These are phyloP conservation scores for Sinopyrophorus schimmeli DNA, from an alignment of 2,888 invertebrate genomes.

Conservation along the genomic window DNA sequence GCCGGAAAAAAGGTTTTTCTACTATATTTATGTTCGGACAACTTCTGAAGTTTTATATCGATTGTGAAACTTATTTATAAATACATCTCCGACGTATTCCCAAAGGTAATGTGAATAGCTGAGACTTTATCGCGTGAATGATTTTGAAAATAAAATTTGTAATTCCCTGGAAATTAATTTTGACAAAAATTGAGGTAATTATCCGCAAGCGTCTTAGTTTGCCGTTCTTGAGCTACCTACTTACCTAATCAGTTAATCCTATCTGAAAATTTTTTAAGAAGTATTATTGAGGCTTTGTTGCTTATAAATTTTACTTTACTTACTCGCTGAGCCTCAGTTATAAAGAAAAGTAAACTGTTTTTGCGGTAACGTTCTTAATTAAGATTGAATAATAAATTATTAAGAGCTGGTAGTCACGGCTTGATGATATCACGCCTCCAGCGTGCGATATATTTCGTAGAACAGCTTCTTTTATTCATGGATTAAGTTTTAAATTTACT, in stretches of 20 bases:
- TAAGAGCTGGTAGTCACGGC: conserved; percentile 15
- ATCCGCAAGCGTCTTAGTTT: too few relatives aligned
- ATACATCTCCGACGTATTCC: too few relatives aligned
- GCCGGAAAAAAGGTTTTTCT: conserved; percentile 8
- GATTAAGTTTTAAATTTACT: conserved; percentile 14
- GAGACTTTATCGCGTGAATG: too few relatives aligned
- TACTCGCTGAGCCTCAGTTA: not conserved
- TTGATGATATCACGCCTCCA: conserved; percentile 16
- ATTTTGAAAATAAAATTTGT: too few relatives aligned
- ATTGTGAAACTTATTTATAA: conserved; percentile 11
- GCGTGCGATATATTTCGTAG: conserved; percentile 14
- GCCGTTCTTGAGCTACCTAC: too few relatives aligned
- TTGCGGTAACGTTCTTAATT: conserved; percentile 21
- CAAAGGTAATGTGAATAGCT: too few relatives aligned
- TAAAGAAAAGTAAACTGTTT: conserved; percentile 17
- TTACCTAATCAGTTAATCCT: not conserved
- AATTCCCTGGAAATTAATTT: too few relatives aligned
- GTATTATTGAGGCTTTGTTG: not conserved
- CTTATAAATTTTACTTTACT: conserved; percentile 6
- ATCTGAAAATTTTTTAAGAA: conserved; percentile 3
- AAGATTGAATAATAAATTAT: conserved; percentile 28
- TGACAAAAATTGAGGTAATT: too few relatives aligned
- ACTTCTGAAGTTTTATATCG: conserved; percentile 9
- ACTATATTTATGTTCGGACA: conserved; percentile 4
- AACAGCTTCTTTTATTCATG: conserved; percentile 23